Percentiles rank a stretch among this genome's conserved stretches.
Evolutionary conservation across 2,888 invertebrate genomes (phyloP).

Genomic region (Euplagia quadripunctaria): DNA sequence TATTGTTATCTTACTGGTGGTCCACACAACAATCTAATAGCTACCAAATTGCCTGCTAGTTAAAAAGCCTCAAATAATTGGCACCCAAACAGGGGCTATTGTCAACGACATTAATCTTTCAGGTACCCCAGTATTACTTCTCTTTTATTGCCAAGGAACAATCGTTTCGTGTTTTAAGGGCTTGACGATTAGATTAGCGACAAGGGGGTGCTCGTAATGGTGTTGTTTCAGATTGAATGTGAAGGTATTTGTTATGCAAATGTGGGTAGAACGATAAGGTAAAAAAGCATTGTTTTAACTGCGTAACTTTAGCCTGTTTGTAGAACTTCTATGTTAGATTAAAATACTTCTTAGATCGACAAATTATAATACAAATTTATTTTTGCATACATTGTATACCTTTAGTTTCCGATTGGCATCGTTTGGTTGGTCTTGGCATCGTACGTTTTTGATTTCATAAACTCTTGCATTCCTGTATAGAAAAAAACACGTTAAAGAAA

Average conservation of each 20-base stretch:
- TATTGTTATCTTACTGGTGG: too few relatives aligned
- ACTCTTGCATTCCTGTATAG: neutral
- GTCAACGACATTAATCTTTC: conserved; percentile 22
- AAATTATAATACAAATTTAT: neutral
- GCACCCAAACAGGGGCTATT: conserved; percentile 13
- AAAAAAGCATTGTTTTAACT: neutral
- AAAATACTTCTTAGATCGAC: neutral
- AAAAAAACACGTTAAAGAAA: neutral
- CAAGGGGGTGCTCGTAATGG: conserved; percentile 35
- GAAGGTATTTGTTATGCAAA: conserved; percentile 20
- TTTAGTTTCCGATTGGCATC: too few relatives aligned
- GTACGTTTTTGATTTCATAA: neutral
- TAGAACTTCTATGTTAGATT: neutral
- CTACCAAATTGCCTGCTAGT: neutral
- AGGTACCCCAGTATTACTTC: conserved; percentile 30
- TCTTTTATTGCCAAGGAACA: conserved; percentile 43
- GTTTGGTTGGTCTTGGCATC: neutral
- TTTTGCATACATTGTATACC: neutral
- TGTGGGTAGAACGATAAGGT: conserved; percentile 15
- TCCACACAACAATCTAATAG: neutral
- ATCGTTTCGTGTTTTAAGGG: conserved; percentile 33
- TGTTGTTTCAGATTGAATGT: conserved; percentile 29
- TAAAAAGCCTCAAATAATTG: conserved; percentile 7
- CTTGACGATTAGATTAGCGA: conserved; percentile 42
- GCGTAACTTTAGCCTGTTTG: neutral